phyloP scores from a whole-genome alignment of 2,797 vertebrate genomes.

The Podarcis lilfordi region DNA sequence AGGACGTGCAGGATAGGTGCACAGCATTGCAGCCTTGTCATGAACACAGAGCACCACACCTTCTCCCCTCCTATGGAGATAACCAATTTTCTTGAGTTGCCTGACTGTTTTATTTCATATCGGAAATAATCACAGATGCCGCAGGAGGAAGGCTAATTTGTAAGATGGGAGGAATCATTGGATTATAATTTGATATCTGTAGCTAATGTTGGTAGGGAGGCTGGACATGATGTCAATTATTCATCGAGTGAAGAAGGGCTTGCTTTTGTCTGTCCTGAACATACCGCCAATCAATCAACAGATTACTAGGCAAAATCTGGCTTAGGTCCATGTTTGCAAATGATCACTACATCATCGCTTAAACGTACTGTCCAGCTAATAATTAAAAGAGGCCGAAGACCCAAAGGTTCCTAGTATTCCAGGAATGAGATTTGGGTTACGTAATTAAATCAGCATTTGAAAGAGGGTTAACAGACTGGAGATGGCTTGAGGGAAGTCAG shows the following conservation, averaged over 20 bases:
- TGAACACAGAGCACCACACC: neutral
- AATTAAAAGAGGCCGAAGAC: neutral
- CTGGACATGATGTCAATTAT: neutral
- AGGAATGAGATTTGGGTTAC: neutral
- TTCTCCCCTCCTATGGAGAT: neutral
- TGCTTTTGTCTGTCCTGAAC: neutral
- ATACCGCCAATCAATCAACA: neutral
- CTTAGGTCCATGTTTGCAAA: neutral
- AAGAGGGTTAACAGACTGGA: neutral
- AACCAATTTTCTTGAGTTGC: constrained; percentile 7
- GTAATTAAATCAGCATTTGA: neutral
- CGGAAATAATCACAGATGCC: constrained; percentile 13
- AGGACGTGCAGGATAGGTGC: neutral
- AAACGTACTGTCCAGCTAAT: neutral
- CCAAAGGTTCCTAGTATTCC: neutral
- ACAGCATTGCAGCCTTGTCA: neutral
- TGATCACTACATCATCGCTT: neutral
- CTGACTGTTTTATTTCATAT: constrained; percentile 20
- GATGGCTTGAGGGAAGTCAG: neutral
- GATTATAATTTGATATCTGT: constrained; percentile 11
- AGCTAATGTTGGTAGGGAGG: neutral
- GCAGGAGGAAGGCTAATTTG: constrained; percentile 16
- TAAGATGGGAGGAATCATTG: constrained; percentile 10
- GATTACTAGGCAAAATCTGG: neutral
- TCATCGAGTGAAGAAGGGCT: neutral